Evolutionary conservation across 2,113 vertebrate species (phyloP), one percentile per base, ranked within the genome.

Genomic region (Hemiscyllium ocellatum): DNA sequence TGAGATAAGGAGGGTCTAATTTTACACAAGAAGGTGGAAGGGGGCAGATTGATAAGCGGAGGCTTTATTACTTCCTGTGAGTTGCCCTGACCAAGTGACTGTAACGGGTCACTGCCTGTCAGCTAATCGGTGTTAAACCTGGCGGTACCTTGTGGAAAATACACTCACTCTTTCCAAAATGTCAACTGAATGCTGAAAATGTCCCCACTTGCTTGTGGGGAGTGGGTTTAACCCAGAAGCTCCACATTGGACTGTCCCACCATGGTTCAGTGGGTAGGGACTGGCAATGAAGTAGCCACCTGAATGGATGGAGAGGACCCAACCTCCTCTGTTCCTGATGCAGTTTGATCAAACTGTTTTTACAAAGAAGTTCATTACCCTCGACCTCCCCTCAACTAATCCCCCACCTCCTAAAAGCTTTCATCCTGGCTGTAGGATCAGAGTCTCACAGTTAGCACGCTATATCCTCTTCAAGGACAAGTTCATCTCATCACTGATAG

Each of bases 11-110:
- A 93, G 96, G 96, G 96, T 96, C 95, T 86, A 96, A 96, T 95
- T 72, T 76, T 72, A 76, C 76, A 72, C 76, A 2, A 93, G 96
- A 97, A 96, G 96, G 33, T 91, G 94, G 96, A 70, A 96, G 94
- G 97, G 96, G 56, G 95, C 96, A 96, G 97, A 96, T 95, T 91
- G 96, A 96, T 95, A 80, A 96, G 96, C 66, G 61, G 97, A 97
- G 95, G 96, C 52, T 96, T 96, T 96, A 96, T 96, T 97, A 97
- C 97, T 97, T 97, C 96, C 97, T 97, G 97, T 69, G 96, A 83
- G 65, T 50, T 96, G 96, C 96, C 95, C 96, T 47, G 95, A 91
- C 22, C 90, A 97, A 97, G 97, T 97, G 97, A 97, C 98, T 98
- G 96, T 83, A 96, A 96, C 96, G 96, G 96, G 97, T 97, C 96